Conservation (phyloP, 2,797 vertebrate species). For the Channa striata region DNA sequence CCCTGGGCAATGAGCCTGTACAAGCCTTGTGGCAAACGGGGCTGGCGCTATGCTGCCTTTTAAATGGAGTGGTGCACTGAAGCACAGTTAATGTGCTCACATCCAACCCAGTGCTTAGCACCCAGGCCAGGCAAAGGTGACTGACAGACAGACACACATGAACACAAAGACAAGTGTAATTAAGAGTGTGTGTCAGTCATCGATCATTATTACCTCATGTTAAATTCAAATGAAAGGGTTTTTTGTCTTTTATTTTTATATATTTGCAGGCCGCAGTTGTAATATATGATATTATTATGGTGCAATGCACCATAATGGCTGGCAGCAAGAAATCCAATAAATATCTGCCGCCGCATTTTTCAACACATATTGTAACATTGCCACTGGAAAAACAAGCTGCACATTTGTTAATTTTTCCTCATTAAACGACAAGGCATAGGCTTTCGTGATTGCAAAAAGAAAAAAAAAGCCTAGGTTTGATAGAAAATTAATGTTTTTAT, state of each 20-base stretch:
- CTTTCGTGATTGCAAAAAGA: conserved; percentile 2
- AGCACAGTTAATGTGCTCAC: conserved; percentile 93
- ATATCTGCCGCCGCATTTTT: conserved; percentile 72
- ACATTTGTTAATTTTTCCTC: conserved; percentile 47
- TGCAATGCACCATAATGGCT: conserved; percentile 57
- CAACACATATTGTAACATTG: conserved; percentile 63
- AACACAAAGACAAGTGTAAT: conserved; percentile 38
- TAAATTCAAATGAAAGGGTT: conserved; percentile 6
- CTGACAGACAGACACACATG: conserved; percentile 71
- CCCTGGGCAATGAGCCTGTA: conserved; percentile 92
- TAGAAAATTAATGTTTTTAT: conserved; percentile 4
- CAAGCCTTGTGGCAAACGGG: conserved; percentile 92
- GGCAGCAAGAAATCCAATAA: conserved; percentile 62
- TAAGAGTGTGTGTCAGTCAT: conserved; percentile 11
- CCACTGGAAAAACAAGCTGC: conserved; percentile 55
- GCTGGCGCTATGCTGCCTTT: conserved; percentile 90
- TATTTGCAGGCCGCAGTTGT: conserved; percentile 14
- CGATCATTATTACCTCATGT: conserved; percentile 18
- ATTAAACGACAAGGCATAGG: conserved; percentile 9
- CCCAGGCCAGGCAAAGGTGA: conserved; percentile 90
- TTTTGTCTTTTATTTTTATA: conserved; percentile 11
- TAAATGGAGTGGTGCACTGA: conserved; percentile 91
- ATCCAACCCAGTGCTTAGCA: conserved; percentile 89
- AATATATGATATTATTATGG: too few species aligned
- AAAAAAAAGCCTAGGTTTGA: not conserved